Base-by-base conservation (phyloP, 1,140 invertebrate species). In the Ephestia elutella region DNA sequence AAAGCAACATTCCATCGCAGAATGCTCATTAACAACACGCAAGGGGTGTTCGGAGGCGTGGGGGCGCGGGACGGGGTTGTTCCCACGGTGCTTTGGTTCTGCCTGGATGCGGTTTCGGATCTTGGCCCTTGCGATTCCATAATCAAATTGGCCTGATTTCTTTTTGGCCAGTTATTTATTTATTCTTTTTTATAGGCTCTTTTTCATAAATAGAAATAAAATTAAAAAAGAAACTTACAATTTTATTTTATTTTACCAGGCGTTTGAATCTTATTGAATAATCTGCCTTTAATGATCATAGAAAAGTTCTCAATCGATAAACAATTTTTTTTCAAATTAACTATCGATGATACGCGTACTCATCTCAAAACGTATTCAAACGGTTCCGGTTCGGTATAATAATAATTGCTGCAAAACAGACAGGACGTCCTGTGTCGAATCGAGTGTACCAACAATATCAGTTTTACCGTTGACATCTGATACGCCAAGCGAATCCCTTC, bases 341-440 rank as follows among this genome's bases (percentile, higher is more conserved):
- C 38, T 44, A 44, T 44, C 38, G 13, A 44, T 44, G 38, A 44
- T 53, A 53, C 21, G 4, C 21, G 20, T 15, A 21, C 21, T 53
- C 19, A 53, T 53, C 50, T 20, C 60, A 59, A 68, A 73, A 68
- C 67, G 55, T 70, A 75, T 77, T 83, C 67, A 78, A 79, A 82
- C 67, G 66, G 80, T 83, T 83, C 72, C 78, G 73, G 73, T 78
- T 75, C 54, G 68, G 66, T 71, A 60, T 78, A 78, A 80, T 76
- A 83, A 86, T 87, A 86, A 85, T 85, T 78, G 73, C 70, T 75
- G 73, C 74, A 80, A 85, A 87, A 78, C 80, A 80, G 76, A 81
- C 76, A 85, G 79, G 85, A 85, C 75, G 82, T 86, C 80, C 82
- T 85, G 82, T 77, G 68, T 81, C 82, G 82, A 86, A 86, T 85